Conservation (phyloP, 2,888 invertebrate species). For the Argynnis bischoffii region DNA sequence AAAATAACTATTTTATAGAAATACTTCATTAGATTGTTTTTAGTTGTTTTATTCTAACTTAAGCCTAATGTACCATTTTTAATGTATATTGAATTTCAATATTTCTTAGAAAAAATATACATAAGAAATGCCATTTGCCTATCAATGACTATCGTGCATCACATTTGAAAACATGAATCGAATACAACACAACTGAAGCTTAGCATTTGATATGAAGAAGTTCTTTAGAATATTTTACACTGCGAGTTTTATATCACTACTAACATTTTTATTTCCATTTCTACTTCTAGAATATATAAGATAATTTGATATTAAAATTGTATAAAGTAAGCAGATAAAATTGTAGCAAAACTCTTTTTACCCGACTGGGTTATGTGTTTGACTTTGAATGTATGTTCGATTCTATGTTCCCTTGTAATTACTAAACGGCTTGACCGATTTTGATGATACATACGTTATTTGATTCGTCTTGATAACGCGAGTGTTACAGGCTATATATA, state of each 20-base stretch:
- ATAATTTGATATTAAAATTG: no score
- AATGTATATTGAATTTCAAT: slow-evolving; percentile 8
- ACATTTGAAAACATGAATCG: slow-evolving; percentile 31
- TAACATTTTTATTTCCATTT: not conserved
- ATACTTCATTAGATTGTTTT: not conserved
- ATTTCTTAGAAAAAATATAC: slow-evolving; percentile 15
- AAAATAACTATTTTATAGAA: not conserved
- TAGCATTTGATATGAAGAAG: not conserved
- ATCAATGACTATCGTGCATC: slow-evolving; percentile 25
- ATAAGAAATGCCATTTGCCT: slow-evolving; percentile 27
- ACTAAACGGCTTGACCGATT: no score
- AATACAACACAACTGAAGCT: slow-evolving; percentile 16
- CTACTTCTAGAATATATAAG: no score
- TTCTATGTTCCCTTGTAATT: no score
- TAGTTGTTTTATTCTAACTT: not conserved
- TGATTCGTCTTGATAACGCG: no score
- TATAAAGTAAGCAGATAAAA: no score
- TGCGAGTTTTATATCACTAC: not conserved
- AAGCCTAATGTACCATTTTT: not conserved
- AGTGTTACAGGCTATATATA: no score
- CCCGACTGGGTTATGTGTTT: no score
- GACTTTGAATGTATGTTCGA: no score
- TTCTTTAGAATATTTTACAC: not conserved
- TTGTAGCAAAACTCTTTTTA: no score
- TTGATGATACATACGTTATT: no score